Evolutionary conservation across 2,888 invertebrate genomes (phyloP).

Genomic region (Cryptocephalus primarius): DNA sequence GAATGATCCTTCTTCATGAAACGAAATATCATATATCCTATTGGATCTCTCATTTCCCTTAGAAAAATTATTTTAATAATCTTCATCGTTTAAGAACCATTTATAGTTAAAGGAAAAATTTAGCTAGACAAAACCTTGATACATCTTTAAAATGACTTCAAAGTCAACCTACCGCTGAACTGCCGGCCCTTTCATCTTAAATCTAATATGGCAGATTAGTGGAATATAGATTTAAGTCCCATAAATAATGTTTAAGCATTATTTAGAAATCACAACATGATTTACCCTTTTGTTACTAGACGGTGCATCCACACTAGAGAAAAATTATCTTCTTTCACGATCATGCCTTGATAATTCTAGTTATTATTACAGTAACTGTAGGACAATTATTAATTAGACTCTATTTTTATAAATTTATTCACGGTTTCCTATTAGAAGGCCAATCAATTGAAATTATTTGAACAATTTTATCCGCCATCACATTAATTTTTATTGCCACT

Average conservation of each 20-base stretch:
- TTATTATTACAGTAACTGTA: too few relatives aligned
- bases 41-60: constrained; percentile 52
- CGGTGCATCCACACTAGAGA: too few relatives aligned
- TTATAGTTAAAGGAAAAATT: constrained; percentile 41
- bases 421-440: constrained; percentile 46
- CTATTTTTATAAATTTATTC: constrained; percentile 44
- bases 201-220: constrained; percentile 52
- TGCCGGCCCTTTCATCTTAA: constrained; percentile 48
- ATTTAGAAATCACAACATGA: constrained; percentile 52
- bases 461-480: constrained; percentile 50
- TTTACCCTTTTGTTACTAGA: too few relatives aligned
- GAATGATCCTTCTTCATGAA: constrained; percentile 9
- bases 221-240: constrained; percentile 55
- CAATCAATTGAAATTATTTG: constrained; percentile 53
- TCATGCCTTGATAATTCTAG: too few relatives aligned
- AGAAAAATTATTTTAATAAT: constrained; percentile 1
- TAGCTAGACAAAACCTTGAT: too few relatives aligned
- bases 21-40: constrained; percentile 58
- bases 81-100: constrained; percentile 39
- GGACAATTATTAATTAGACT: too few relatives aligned
- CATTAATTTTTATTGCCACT: constrained; percentile 52
- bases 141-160: constrained; percentile 54
- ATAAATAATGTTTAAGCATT: constrained; percentile 37
- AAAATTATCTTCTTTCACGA: too few relatives aligned
- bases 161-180: constrained; percentile 46